Percentiles rank a stretch among this genome's conserved stretches.
Conservation (phyloP, 2,113 vertebrate species). For the Perca schrenkii region DNA sequence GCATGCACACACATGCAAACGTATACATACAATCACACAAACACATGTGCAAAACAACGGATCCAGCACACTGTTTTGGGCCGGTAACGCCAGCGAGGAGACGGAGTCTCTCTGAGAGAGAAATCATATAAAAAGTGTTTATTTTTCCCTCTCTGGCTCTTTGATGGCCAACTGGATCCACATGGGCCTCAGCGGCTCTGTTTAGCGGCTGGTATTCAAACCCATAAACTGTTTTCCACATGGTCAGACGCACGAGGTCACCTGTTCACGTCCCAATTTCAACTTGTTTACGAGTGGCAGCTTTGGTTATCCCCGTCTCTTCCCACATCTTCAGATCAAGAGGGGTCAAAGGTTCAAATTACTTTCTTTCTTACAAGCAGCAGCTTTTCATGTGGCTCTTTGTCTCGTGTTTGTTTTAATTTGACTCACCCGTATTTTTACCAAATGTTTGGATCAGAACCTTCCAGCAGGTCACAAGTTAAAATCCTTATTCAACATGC, state of each 20-base stretch:
- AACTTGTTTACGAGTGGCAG: slow-evolving; percentile 40
- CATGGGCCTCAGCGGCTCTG: slow-evolving; percentile 48
- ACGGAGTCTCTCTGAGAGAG: slow-evolving; percentile 34
- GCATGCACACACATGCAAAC: not conserved
- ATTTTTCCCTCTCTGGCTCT: slow-evolving; percentile 66
- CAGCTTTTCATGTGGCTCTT: slow-evolving; percentile 27
- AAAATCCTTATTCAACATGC: slow-evolving; percentile 22
- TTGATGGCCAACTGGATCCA: slow-evolving; percentile 76
- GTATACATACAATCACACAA: slow-evolving; percentile 17
- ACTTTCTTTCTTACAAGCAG: slow-evolving; percentile 15
- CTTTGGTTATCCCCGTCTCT: slow-evolving; percentile 37
- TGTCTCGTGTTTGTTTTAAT: slow-evolving; percentile 52
- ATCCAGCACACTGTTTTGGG: slow-evolving; percentile 17
- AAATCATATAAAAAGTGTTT: slow-evolving; percentile 72
- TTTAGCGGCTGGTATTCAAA: slow-evolving; percentile 56
- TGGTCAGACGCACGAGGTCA: slow-evolving; percentile 39
- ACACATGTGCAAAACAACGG: not conserved
- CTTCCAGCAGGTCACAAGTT: slow-evolving; percentile 47
- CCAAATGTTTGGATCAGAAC: slow-evolving; percentile 59
- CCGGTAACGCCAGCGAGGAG: slow-evolving; percentile 32
- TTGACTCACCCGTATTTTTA: slow-evolving; percentile 45
- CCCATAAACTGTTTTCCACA: slow-evolving; percentile 68
- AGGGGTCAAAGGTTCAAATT: slow-evolving; percentile 41
- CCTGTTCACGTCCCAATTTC: slow-evolving; percentile 44
- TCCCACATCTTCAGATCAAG: slow-evolving; percentile 15